phyloP scores from a whole-genome alignment of 1,140 invertebrate species.

The Physella acuta region DNA sequence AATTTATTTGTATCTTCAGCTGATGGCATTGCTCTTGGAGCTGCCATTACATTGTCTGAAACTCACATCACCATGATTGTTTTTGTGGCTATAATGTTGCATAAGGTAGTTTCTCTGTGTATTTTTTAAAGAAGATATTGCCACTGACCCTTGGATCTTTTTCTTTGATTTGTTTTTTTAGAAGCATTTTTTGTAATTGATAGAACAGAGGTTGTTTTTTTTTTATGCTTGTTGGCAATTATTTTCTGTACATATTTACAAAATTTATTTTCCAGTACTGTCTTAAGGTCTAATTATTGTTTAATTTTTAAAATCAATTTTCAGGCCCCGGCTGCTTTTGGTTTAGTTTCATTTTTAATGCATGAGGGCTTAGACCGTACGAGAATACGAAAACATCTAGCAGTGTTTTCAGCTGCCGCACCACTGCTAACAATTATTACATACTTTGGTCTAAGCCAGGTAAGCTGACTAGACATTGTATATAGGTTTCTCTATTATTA shows the following conservation, averaged over 20 bases:
- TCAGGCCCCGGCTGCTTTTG: constrained; percentile 95
- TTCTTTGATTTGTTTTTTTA: too few species aligned
- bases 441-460: constrained; percentile 87
- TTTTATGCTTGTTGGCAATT: too few species aligned
- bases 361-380: constrained; percentile 90
- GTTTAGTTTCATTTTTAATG: constrained; percentile 92
- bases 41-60: constrained; percentile 91
- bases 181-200: too few species aligned
- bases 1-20: constrained; percentile 64
- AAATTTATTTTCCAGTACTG: too few species aligned
- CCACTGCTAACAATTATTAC: constrained; percentile 88
- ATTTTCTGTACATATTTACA: too few species aligned
- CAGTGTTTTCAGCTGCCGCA: constrained; percentile 92
- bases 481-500: too few species aligned
- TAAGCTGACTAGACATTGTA: too few species aligned
- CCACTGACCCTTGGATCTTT: too few species aligned
- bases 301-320: too few species aligned
- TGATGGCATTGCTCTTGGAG: constrained; percentile 94
- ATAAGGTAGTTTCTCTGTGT: constrained; percentile 72
- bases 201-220: too few species aligned
- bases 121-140: too few species aligned
- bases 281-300: too few species aligned
- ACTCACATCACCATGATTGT: constrained; percentile 96
- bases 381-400: constrained; percentile 83
- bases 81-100: constrained; percentile 95